Conservation (phyloP, 2,888 invertebrate species). For the Alviniconcha strummeri region DNA sequence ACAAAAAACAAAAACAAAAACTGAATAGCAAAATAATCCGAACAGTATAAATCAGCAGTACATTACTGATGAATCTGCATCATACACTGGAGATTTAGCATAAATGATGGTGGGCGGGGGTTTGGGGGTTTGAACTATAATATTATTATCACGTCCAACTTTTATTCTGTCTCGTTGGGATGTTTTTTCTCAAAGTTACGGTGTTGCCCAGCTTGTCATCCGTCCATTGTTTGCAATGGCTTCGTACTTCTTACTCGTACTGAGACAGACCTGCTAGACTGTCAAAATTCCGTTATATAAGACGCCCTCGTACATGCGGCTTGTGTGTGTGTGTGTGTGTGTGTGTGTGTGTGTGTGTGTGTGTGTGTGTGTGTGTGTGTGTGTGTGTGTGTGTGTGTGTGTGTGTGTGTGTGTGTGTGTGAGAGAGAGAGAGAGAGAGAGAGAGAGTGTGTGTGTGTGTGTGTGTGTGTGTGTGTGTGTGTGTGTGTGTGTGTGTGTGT, state of each 20-base stretch:
- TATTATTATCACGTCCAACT: background rate
- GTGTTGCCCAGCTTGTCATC: background rate
- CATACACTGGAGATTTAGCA: too few relatives aligned
- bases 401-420: background rate
- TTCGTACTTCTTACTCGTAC: background rate
- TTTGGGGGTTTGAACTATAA: too few relatives aligned
- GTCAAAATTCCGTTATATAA: background rate
- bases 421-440: background rate
- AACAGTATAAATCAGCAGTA: too few relatives aligned
- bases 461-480: background rate
- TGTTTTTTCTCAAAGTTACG: background rate
- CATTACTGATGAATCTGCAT: too few relatives aligned
- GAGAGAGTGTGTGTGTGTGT: background rate
- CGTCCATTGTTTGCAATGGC: background rate
- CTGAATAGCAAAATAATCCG: too few relatives aligned
- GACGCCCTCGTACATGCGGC: background rate
- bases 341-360: background rate
- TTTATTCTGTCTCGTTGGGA: background rate
- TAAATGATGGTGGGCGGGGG: too few relatives aligned
- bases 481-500: background rate
- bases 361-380: slow-evolving; percentile 7
- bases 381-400: slow-evolving; percentile 3
- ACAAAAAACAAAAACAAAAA: too few relatives aligned
- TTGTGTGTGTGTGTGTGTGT: background rate
- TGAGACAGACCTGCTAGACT: background rate